phyloP scores from a whole-genome alignment of 2,113 vertebrate species.

The Hemiscyllium ocellatum region DNA sequence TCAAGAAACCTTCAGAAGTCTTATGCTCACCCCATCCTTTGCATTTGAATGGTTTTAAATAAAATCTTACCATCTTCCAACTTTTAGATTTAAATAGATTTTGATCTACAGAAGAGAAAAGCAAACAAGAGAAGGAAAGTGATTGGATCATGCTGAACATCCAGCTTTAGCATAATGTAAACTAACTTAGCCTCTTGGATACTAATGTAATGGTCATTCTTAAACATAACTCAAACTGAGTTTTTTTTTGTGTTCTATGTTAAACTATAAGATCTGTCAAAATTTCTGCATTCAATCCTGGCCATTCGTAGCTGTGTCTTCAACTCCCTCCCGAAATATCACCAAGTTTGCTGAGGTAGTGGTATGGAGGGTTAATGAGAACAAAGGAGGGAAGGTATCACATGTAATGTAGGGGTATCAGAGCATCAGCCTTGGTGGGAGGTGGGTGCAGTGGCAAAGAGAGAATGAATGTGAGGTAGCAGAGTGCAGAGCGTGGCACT shows the following conservation, averaged over 20 bases:
- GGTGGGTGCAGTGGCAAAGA: too few species aligned
- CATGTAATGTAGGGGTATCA: too few species aligned
- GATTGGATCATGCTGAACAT: not conserved
- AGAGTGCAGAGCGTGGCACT: too few species aligned
- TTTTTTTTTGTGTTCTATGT: not conserved
- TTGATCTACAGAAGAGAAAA: not conserved
- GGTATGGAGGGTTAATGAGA: too few species aligned
- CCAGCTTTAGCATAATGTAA: not conserved
- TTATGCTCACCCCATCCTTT: not conserved
- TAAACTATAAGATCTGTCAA: not conserved
- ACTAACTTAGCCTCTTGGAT: not conserved
- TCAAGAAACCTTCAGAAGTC: not conserved
- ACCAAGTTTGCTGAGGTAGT: not conserved
- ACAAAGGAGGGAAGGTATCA: too few species aligned
- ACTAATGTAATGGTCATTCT: not conserved
- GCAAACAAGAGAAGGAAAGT: not conserved
- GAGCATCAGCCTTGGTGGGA: too few species aligned
- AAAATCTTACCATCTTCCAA: not conserved
- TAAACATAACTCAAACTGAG: not conserved
- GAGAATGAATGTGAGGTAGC: too few species aligned
- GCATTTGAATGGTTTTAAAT: not conserved
- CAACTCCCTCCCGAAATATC: not conserved
- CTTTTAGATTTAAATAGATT: not conserved
- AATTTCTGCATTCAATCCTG: not conserved
- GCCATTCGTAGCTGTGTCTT: not conserved